These are phyloP conservation scores for Rhagonycha fulva DNA, from an alignment of 2,888 invertebrate genomes.

Conservation along the genomic window DNA sequence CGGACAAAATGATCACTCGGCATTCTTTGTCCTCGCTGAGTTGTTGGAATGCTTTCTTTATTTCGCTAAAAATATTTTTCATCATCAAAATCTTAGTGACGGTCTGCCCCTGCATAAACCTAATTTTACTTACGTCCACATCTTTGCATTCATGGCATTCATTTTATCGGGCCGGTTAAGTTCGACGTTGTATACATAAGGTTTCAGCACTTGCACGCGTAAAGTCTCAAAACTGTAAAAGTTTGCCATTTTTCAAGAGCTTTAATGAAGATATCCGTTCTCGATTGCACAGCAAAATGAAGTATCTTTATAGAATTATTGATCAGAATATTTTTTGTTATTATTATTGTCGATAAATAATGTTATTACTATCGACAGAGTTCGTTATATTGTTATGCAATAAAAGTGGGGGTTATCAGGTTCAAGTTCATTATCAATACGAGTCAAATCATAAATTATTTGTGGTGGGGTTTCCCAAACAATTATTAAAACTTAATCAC, in stretches of 20 bases:
- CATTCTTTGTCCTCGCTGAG: constrained; percentile 80
- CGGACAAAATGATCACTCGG: constrained; percentile 86
- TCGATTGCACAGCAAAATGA: too few species aligned
- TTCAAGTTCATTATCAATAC: too few species aligned
- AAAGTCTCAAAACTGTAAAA: constrained; percentile 64
- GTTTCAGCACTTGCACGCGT: constrained; percentile 66
- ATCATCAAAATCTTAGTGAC: not conserved
- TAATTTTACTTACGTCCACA: constrained; percentile 77
- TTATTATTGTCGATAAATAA: too few species aligned
- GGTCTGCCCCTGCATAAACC: not conserved
- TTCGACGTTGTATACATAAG: constrained; percentile 84
- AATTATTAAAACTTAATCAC: too few species aligned
- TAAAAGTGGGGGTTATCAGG: too few species aligned
- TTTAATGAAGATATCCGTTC: too few species aligned
- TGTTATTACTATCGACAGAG: too few species aligned
- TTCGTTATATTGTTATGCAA: too few species aligned
- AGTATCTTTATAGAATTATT: too few species aligned
- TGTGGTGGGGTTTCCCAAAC: too few species aligned
- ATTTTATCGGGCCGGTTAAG: constrained; percentile 85
- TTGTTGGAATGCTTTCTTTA: constrained; percentile 77
- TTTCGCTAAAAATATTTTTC: constrained; percentile 78
- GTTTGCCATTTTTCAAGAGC: constrained; percentile 32
- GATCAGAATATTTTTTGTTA: too few species aligned
- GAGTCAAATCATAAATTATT: too few species aligned
- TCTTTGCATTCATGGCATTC: constrained; percentile 79